Base-by-base conservation (phyloP, 1,140 invertebrate species). In the Coptotermes formosanus region DNA sequence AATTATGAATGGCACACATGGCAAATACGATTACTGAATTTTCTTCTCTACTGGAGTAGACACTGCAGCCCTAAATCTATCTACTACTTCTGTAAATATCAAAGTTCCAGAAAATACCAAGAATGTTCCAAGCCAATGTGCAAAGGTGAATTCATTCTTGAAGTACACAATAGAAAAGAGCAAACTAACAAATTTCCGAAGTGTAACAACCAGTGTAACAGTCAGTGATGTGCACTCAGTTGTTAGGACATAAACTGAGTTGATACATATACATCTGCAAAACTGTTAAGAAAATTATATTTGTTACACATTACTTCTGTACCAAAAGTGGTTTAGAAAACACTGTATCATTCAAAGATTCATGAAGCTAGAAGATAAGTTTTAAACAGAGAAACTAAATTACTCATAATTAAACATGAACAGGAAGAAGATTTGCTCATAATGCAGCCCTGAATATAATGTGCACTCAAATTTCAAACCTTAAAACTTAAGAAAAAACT, bases 141-240 rank as follows among this genome's bases (percentile, higher is more conserved):
- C 93, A 0, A 95, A 8, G 0, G 98, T 99, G 89, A 99, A 99
- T 6, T 96, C 95, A 92, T 99, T 99, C 87, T 95, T 92, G 90
- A 99, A 99, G 90, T 99, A 99, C 64, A 97, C 89, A 88, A 99
- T 99, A 3, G 98, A 99, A 90, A 99, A 96, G 30, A 99, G 91
- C 81, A 99, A 91, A 19, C 98, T 99, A 12, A 97, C 92, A 90
- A 99, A 99, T 91, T 99, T 99, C 55, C 99, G 92, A 83, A 99
- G 90, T 2, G 99, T 99, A 23, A 99, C 95, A 6, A 99, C 97
- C 86, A 99, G 91, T 0, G 98, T 99, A 0, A 99, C 98, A 0
- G 97, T 98, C 23, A 99, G 90, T 0, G 98, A 99, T 16, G 96
- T 94, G 90, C 97, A 98, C 90, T 98, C 97, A 0, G 98, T 97